phyloP scores from a whole-genome alignment of 64 coral and sea anemone genomes.

The Actinia tenebrosa region DNA sequence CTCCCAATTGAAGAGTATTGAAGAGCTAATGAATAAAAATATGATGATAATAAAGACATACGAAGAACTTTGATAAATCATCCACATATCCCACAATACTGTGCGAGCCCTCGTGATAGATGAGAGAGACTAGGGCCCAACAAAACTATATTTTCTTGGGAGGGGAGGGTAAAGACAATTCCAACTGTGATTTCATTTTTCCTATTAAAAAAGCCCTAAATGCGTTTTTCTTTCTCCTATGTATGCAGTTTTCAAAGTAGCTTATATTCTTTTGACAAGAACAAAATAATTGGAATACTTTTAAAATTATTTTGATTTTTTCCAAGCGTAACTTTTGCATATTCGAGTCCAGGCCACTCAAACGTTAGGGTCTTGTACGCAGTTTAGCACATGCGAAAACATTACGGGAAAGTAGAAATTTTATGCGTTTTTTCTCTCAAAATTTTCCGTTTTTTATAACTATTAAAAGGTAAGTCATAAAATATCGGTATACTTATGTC shows the following conservation, averaged over 20 bases:
- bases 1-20: not conserved
- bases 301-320: not conserved
- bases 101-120: not conserved
- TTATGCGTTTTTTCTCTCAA: not conserved
- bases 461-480: not conserved
- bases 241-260: too few species aligned
- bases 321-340: not conserved
- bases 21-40: not conserved
- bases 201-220: not conserved
- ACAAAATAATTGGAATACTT: too few species aligned
- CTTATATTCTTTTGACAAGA: too few species aligned
- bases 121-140: not conserved
- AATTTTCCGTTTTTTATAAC: not conserved
- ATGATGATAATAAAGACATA: not conserved
- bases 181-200: not conserved
- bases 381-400: not conserved
- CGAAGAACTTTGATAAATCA: not conserved
- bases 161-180: not conserved
- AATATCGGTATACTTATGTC: not conserved
- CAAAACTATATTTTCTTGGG: not conserved
- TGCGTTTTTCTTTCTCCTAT: too few species aligned
- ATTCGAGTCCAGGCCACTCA: not conserved
- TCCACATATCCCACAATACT: conserved; percentile 29
- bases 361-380: not conserved
- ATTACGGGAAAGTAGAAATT: not conserved